Evolutionary conservation across 2,888 invertebrate genomes (phyloP), one percentile per base, ranked within the genome.

Genomic region (Ommatoiulus sabulosus): DNA sequence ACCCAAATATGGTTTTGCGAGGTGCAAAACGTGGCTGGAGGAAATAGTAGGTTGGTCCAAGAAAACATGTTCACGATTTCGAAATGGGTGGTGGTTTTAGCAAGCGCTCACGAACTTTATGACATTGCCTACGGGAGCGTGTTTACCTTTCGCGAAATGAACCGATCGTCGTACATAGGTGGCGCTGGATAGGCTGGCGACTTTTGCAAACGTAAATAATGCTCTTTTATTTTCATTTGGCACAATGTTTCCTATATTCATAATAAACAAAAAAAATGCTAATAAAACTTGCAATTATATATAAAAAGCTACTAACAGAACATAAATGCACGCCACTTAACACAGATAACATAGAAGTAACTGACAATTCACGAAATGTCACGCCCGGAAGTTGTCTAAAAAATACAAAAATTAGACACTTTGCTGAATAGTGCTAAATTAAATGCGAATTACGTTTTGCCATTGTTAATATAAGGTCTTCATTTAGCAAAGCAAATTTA

Each of bases 231-330:
- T 63, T 63, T 63, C 63, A 63, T 63, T 63, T 63, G 63, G 63
- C 63, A 63, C 63, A 63, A 63, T 20, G 63, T 63, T 63, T 63
- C 63, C 63, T 63, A 63, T 63, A 63, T n/a, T 63, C 20, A 63
- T 63, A 63, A n/a, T 63, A 20, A 63, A 63, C 63, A 63, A 63
- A 63, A 63, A 63, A 57, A 63, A 63, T 63, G n/a, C n/a, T 63
- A 20, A n/a, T 63, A 63, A 63, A 63, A 20, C 63, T 63, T 63
- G 63, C n/a, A 20, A 8, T 63, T 0, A 20, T 63, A 63, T 20
- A 63, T 63, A 63, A 63, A n/a, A 63, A 63, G 63, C 63, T 0
- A 63, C 63, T 4, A 6, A 20, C n/a, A 63, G n/a, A 63, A 63
- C 63, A 63, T 1, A 63, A 63, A 63, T 57, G 17, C 57, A 57